These are phyloP conservation scores for Heterodera filipjevi DNA, from an alignment of 2,888 invertebrate genomes.

Conservation along the genomic window DNA sequence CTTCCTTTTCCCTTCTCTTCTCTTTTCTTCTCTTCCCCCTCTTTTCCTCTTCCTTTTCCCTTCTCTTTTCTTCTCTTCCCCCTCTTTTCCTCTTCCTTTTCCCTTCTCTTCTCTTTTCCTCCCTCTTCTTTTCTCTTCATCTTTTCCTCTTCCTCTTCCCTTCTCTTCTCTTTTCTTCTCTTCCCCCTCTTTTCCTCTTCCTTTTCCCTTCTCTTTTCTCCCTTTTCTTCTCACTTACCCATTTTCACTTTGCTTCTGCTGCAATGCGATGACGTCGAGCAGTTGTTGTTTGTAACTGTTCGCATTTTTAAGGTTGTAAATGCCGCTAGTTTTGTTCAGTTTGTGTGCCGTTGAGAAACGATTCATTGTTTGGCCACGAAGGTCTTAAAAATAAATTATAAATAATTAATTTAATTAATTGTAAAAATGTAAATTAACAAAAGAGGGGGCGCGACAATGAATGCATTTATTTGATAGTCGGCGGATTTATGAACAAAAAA, in stretches of 20 bases:
- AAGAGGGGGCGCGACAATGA: neutral
- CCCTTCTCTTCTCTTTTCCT: too few relatives aligned
- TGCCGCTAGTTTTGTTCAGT: conserved; percentile 15
- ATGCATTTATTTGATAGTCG: neutral
- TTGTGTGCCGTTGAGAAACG: conserved; percentile 28
- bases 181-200: too few relatives aligned
- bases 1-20: too few relatives aligned
- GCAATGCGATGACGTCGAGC: conserved; percentile 1
- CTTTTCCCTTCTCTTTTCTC: too few relatives aligned
- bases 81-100: too few relatives aligned
- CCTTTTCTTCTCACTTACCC: too few relatives aligned
- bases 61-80: too few relatives aligned
- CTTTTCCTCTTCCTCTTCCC: too few relatives aligned
- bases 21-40: too few relatives aligned
- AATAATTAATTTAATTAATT: neutral
- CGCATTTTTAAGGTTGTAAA: neutral
- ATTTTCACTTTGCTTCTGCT: neutral
- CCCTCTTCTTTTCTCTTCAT: too few relatives aligned
- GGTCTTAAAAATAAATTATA: neutral
- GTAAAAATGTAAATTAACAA: neutral
- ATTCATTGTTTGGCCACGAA: conserved; percentile 24
- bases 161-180: too few relatives aligned
- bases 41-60: too few relatives aligned
- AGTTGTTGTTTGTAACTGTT: neutral
- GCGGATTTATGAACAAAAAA: conserved; percentile 5